These are phyloP conservation scores for Candidula unifasciata DNA, from an alignment of 2,888 invertebrate species.

Conservation along the genomic window DNA sequence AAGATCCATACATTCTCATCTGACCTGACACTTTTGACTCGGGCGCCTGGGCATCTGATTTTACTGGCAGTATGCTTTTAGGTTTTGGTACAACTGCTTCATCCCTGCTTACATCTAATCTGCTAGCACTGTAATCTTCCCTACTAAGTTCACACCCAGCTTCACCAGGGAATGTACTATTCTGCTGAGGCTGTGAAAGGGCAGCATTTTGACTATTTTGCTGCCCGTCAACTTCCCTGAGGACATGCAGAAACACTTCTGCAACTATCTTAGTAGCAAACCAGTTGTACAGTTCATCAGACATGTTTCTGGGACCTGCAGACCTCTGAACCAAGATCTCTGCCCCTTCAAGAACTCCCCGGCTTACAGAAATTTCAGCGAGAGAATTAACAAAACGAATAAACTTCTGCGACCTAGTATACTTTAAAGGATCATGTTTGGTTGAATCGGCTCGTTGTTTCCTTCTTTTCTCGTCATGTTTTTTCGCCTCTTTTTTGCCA, in stretches of 20 bases:
- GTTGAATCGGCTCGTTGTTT: background rate
- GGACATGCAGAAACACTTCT: slow-evolving; percentile 55
- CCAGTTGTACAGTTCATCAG: slow-evolving; percentile 56
- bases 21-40: background rate
- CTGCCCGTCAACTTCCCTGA: slow-evolving; percentile 44
- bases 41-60: slow-evolving; percentile 15
- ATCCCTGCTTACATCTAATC: background rate
- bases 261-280: slow-evolving; percentile 57
- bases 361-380: slow-evolving; percentile 40
- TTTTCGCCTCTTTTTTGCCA: slow-evolving; percentile 15
- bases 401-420: slow-evolving; percentile 29
- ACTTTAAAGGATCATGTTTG: background rate
- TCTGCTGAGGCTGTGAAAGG: background rate
- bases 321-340: slow-evolving; percentile 26
- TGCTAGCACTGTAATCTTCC: background rate
- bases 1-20: slow-evolving; percentile 9
- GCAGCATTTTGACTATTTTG: background rate
- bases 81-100: slow-evolving; percentile 1
- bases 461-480: slow-evolving; percentile 19
- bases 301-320: background rate
- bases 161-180: background rate
- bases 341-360: slow-evolving; percentile 47
- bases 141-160: background rate
- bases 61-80: slow-evolving; percentile 28
- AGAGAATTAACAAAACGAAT: slow-evolving; percentile 44